Evolutionary conservation across 2,797 vertebrate species (phyloP), one percentile per base, ranked within the genome.

Genomic region (Mareca penelope): DNA sequence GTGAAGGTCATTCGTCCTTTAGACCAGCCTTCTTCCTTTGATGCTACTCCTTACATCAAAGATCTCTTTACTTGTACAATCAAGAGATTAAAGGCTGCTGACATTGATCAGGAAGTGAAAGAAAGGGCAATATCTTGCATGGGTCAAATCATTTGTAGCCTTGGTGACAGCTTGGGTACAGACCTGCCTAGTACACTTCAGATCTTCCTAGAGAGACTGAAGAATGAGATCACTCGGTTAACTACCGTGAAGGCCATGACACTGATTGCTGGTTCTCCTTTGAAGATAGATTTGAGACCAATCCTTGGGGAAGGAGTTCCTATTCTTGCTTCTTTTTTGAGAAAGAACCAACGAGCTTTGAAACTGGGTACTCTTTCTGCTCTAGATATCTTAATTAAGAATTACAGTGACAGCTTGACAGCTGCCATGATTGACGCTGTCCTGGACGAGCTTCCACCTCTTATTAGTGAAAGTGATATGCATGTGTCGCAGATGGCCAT

Each of bases 51-150:
- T 69, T 99, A 99, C 97, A 99, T 99, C 96, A 98, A 98, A 85
- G 99, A 99, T 98, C 96, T 99, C 53, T 99, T 99, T 97, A 98
- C 98, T 90, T 99, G 99, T 95, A 99, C 99, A 44, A 99, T 99
- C 96, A 99, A 98, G 96, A 98, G 99, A 59, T 98, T 99, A 78
- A 99, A 99, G 97, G 99, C 99, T 37, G 99, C 99, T 17, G 99
- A 99, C 97, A 99, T 99, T 93, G 99, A 99, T 97, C 99, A 99
- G 97, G 99, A 99, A 94, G 99, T 99, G 65, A 99, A 99, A 96
- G 99, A 99, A 90, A 98, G 99, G 72, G 99, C 99, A 87, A 99
- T 99, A 96, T 99, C 99, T 93, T 99, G 99, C 91, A 99, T 99
- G 99, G 99, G 99, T 46, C 99, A 99, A 96, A 99, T 99, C 39